phyloP scores from a whole-genome alignment of 2,888 invertebrate species.

The Drosophila paramelanica region DNA sequence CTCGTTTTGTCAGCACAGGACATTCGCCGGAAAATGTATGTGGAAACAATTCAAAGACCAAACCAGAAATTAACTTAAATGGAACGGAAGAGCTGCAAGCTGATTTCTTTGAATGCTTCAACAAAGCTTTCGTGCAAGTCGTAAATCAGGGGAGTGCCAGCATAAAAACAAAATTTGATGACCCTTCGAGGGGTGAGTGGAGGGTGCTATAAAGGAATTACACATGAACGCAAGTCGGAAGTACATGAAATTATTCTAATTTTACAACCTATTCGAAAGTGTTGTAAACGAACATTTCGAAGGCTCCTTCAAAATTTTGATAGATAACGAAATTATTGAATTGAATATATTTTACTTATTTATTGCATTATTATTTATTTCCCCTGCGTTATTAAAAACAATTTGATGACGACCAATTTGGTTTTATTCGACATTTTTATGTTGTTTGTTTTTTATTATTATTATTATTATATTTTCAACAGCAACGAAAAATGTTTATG shows the following conservation, averaged over 20 bases:
- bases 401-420: conserved; percentile 44
- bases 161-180: conserved; percentile 42
- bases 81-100: background rate
- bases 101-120: conserved; percentile 22
- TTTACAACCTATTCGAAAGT: conserved; percentile 6
- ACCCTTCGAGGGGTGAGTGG: conserved; percentile 21
- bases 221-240: conserved; percentile 23
- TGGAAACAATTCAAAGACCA: conserved; percentile 17
- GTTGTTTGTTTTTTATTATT: conserved; percentile 26
- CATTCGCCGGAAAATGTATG: conserved; percentile 33
- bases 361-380: conserved; percentile 13
- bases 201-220: conserved; percentile 6
- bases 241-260: conserved; percentile 19
- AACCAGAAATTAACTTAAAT: conserved; percentile 26
- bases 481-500: conserved; percentile 46
- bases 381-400: background rate
- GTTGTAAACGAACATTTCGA: background rate
- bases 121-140: conserved; percentile 15
- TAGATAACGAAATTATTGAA: conserved; percentile 12
- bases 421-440: conserved; percentile 21
- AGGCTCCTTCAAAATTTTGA: conserved; percentile 13
- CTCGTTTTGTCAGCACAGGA: conserved; percentile 11
- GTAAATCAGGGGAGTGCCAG: conserved; percentile 43
- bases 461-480: conserved; percentile 48
- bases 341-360: background rate